Conservation (phyloP, 1,140 invertebrate species). For the Pogonomyrmex barbatus region DNA sequence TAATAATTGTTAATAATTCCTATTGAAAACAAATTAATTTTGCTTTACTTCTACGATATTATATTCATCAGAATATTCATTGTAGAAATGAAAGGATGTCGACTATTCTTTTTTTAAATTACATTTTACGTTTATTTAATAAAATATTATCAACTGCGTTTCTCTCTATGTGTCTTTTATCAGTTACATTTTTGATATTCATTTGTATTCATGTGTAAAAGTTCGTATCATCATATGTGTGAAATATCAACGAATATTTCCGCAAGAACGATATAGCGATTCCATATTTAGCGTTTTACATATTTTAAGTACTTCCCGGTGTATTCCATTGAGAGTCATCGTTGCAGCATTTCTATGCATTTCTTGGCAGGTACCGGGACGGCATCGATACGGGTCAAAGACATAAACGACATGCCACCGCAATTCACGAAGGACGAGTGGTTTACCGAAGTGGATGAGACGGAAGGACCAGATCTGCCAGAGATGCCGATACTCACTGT, state of each 20-base stretch:
- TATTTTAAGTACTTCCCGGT: slow-evolving; percentile 36
- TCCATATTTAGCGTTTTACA: slow-evolving; percentile 4
- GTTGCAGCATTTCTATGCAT: slow-evolving; percentile 18
- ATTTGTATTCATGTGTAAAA: slow-evolving; percentile 27
- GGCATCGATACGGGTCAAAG: slow-evolving; percentile 96
- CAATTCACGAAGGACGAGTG: slow-evolving; percentile 98
- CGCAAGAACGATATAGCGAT: neutral
- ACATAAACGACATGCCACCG: slow-evolving; percentile 98
- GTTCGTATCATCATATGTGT: neutral
- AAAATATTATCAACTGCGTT: slow-evolving; percentile 2
- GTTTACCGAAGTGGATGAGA: slow-evolving; percentile 98
- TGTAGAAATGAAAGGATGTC: neutral
- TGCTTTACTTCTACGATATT: neutral
- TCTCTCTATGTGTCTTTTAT: neutral
- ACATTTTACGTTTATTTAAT: neutral
- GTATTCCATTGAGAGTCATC: slow-evolving; percentile 6
- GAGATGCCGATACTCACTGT: slow-evolving; percentile 98
- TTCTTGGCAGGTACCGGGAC: slow-evolving; percentile 91
- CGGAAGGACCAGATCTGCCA: slow-evolving; percentile 96
- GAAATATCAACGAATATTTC: slow-evolving; percentile 9
- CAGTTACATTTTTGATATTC: neutral
- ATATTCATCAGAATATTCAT: neutral
- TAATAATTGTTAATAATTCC: neutral
- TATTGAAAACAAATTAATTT: neutral
- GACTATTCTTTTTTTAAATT: neutral